These are phyloP conservation scores for Aphelinus certus DNA, from an alignment of 1,140 invertebrate species.

Conservation along the genomic window DNA sequence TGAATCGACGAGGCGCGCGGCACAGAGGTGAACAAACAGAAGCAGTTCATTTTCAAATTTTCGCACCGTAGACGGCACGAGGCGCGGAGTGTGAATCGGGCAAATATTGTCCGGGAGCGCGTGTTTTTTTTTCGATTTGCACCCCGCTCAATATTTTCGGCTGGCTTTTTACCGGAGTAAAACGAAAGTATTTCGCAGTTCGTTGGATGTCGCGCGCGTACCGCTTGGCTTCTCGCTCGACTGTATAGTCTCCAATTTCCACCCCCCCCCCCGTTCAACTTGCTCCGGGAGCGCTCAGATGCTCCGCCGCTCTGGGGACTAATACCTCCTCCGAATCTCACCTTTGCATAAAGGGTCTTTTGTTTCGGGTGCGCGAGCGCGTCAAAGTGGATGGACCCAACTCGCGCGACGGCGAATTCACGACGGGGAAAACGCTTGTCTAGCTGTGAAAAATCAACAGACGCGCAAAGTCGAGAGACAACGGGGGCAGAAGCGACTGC, in stretches of 20 bases:
- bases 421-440: background rate
- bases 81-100: too few species aligned
- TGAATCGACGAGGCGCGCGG: too few species aligned
- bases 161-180: background rate
- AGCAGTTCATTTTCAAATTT: too few species aligned
- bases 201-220: background rate
- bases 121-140: too few species aligned
- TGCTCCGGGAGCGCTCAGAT: too few species aligned
- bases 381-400: background rate
- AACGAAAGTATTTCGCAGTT: background rate
- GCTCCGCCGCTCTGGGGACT: background rate
- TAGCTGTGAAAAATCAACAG: conserved; percentile 23
- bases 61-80: too few species aligned
- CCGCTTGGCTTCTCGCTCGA: too few species aligned
- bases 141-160: background rate
- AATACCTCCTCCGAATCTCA: background rate
- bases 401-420: background rate
- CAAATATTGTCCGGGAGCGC: too few species aligned
- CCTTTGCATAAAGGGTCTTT: conserved; percentile 1
- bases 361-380: background rate
- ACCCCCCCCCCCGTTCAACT: too few species aligned
- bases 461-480: background rate
- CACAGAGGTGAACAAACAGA: too few species aligned
- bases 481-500: background rate
- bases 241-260: background rate